Conservation (phyloP, 1,140 invertebrate species). For the Agrypnia vestita region DNA sequence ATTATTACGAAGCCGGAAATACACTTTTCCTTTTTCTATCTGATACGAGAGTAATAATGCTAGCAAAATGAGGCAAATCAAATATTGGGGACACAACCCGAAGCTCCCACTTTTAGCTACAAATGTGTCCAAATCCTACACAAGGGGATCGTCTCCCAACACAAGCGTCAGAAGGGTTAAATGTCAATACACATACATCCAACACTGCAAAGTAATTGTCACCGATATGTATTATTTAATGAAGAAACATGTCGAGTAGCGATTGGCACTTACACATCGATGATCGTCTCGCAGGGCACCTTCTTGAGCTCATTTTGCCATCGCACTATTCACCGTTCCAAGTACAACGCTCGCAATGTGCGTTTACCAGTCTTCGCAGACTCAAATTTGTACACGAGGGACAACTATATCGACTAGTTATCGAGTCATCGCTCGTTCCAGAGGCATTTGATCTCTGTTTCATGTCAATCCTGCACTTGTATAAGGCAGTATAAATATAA, state of each 20-base stretch:
- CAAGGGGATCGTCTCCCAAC: background rate
- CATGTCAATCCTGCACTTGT: background rate
- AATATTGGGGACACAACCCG: background rate
- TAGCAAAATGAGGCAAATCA: conserved; percentile 40
- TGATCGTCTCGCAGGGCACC: too few species aligned
- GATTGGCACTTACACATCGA: too few species aligned
- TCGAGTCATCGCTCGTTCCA: background rate
- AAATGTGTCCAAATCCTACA: background rate
- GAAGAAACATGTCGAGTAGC: too few species aligned
- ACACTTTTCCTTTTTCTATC: background rate
- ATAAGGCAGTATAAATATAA: background rate
- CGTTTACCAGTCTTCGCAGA: too few species aligned
- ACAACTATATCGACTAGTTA: too few species aligned
- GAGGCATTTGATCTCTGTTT: background rate
- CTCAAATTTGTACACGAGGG: too few species aligned
- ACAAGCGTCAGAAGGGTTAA: background rate
- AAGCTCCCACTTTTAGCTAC: conserved; percentile 1
- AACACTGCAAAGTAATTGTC: background rate
- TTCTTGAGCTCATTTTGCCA: too few species aligned
- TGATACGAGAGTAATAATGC: conserved; percentile 17
- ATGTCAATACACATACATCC: conserved; percentile 1
- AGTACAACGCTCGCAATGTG: too few species aligned
- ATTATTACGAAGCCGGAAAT: conserved; percentile 13
- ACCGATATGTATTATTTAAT: conserved; percentile 2
- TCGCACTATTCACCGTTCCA: too few species aligned